Evolutionary conservation across 2,797 vertebrate genomes (phyloP), one percentile per base, ranked within the genome.

Genomic region (Cyprinodon diabolis): DNA sequence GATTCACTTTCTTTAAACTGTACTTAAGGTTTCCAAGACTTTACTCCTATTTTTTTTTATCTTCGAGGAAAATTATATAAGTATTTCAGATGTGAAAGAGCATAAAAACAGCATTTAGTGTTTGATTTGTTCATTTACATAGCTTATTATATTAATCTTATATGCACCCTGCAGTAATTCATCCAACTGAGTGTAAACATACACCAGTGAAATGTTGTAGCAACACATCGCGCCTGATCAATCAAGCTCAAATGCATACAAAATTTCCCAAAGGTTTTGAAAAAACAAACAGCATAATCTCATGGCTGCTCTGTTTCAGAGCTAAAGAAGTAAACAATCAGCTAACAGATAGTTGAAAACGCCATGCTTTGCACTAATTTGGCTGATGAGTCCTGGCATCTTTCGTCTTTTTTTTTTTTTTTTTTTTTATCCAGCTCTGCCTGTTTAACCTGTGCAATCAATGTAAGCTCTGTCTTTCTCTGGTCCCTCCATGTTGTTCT

Each of bases 381-480:
- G 79, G 84, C 90, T 94, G 93, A 94, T 92, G 93, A 94, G 91
- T 81, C 70, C 77, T 91, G 91, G 87, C 92, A 89, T 91, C 87
- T 93, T 91, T 91, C 89, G 90, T 91, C 89, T 65, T 30, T 30
- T 30, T 90, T 65, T 48, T 48, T 45, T 65, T 30, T 30, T 30
- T 90, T 65, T 48, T 48, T 45, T 7, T 91, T 87, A 82, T 71
- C 86, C 75, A 68, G 82, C 90, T 91, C 84, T 94, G 89, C 91
- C 85, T 89, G 87, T 90, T 88, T 75, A 93, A 93, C 91, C 90
- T 85, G 76, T 87, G 90, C 88, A 93, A 94, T 95, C 93, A 94
- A 92, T 93, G 92, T 86, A 82, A 91, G 92, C 90, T 92, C 93
- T 93, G 92, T 92, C 89, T 90, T 85, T 92, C 90, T 90, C 84